phyloP scores from a whole-genome alignment of 2,113 vertebrate genomes.

The Felis chaus region DNA sequence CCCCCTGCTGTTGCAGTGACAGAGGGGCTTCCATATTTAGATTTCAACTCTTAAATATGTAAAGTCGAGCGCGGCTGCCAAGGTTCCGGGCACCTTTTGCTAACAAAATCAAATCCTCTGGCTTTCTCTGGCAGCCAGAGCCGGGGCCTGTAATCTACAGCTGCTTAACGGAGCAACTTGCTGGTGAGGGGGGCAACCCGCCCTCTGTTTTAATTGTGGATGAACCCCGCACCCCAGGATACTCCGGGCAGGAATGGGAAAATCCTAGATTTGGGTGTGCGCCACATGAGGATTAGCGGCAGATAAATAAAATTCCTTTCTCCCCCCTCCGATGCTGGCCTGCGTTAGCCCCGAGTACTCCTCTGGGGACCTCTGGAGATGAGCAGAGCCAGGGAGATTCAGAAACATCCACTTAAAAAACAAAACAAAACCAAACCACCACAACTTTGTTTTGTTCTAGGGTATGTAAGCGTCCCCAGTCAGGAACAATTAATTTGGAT shows the following conservation, averaged over 20 bases:
- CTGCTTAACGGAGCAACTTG: constrained; percentile 68
- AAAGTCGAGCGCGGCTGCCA: not conserved
- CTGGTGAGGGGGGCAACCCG: not conserved
- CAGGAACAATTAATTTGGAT: not conserved
- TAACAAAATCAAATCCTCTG: constrained; percentile 68
- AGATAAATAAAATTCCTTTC: constrained; percentile 44
- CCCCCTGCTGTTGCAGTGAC: not conserved
- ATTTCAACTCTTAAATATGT: constrained; percentile 17
- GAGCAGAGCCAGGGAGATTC: constrained; percentile 9
- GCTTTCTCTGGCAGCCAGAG: constrained; percentile 58
- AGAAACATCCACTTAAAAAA: not conserved
- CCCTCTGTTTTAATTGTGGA: constrained; percentile 65
- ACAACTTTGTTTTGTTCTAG: not conserved
- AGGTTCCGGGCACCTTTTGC: constrained; percentile 44
- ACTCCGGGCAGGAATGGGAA: constrained; percentile 49
- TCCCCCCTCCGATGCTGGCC: not conserved
- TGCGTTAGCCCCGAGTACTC: not conserved
- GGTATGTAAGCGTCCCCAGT: not conserved
- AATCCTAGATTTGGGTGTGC: constrained; percentile 61
- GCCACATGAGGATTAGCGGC: constrained; percentile 57
- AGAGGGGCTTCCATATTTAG: not conserved
- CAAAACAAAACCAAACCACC: not conserved
- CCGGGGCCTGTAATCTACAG: constrained; percentile 10
- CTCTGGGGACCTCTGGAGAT: not conserved
- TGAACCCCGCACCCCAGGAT: constrained; percentile 9